phyloP scores from a whole-genome alignment of 2,113 vertebrate genomes.

The Phycodurus eques region DNA sequence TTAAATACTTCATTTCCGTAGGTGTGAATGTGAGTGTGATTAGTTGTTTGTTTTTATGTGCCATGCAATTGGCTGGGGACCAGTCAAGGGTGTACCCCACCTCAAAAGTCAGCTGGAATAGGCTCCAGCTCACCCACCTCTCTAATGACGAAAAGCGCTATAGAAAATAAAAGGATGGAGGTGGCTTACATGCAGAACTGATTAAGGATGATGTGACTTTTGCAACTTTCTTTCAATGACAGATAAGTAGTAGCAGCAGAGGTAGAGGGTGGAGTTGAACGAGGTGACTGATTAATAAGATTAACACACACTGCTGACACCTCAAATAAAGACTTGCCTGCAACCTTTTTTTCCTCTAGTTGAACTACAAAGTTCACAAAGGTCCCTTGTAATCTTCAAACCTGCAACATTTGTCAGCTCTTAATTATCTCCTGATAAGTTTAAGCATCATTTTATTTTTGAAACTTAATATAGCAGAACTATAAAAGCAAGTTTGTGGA shows the following conservation, averaged over 20 bases:
- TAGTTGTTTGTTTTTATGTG: no score
- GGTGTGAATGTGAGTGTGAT: no score
- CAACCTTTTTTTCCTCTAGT: constrained; percentile 23
- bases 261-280: constrained; percentile 35
- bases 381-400: constrained; percentile 15
- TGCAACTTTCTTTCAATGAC: constrained; percentile 23
- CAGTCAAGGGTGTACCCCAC: no score
- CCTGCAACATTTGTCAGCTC: neutral
- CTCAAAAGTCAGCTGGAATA: neutral
- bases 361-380: constrained; percentile 35
- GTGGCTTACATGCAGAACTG: constrained; percentile 12
- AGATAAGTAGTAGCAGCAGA: constrained; percentile 15
- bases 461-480: neutral
- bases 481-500: neutral
- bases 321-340: constrained; percentile 36
- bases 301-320: constrained; percentile 59
- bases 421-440: neutral
- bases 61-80: neutral
- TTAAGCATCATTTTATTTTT: constrained; percentile 2
- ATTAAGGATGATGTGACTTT: constrained; percentile 5
- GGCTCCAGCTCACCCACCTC: neutral
- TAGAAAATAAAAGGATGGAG: neutral
- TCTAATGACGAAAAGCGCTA: neutral
- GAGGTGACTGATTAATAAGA: constrained; percentile 57
- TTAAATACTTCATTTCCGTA: no score